phyloP scores from a whole-genome alignment of 2,888 invertebrate species.

The Ormia ochracea region DNA sequence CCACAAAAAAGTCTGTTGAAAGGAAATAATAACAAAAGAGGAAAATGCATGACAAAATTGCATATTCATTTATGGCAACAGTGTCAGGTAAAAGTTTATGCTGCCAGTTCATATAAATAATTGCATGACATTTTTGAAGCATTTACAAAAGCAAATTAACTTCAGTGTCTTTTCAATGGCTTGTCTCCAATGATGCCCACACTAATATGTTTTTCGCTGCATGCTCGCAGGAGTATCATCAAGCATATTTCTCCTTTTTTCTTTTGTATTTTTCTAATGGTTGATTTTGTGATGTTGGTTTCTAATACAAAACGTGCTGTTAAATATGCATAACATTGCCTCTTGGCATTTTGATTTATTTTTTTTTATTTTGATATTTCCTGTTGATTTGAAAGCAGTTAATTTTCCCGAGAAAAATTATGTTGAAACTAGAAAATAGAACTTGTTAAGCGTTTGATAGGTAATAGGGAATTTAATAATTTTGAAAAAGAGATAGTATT shows the following conservation, averaged over 20 bases:
- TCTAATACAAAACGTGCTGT: slow-evolving; percentile 57
- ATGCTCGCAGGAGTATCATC: neutral
- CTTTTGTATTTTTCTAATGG: slow-evolving; percentile 9
- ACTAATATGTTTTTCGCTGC: neutral
- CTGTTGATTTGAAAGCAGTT: no score
- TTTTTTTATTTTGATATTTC: neutral
- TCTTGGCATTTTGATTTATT: neutral
- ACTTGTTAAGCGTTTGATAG: no score
- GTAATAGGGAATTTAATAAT: no score
- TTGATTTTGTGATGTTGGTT: slow-evolving; percentile 52
- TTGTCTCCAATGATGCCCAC: neutral
- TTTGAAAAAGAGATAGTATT: no score
- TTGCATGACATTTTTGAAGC: neutral
- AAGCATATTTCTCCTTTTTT: neutral
- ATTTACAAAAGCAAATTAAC: neutral
- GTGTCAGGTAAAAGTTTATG: neutral
- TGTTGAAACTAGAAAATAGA: no score
- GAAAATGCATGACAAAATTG: slow-evolving; percentile 15
- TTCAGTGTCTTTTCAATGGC: neutral
- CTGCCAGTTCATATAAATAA: neutral
- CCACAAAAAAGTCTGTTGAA: slow-evolving; percentile 10
- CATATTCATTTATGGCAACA: slow-evolving; percentile 22
- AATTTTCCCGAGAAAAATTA: no score
- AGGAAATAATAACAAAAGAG: neutral
- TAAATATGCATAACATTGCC: slow-evolving; percentile 57